Evolutionary conservation across 1,140 invertebrate species (phyloP).

Genomic region (Drosophila subpulchrella): DNA sequence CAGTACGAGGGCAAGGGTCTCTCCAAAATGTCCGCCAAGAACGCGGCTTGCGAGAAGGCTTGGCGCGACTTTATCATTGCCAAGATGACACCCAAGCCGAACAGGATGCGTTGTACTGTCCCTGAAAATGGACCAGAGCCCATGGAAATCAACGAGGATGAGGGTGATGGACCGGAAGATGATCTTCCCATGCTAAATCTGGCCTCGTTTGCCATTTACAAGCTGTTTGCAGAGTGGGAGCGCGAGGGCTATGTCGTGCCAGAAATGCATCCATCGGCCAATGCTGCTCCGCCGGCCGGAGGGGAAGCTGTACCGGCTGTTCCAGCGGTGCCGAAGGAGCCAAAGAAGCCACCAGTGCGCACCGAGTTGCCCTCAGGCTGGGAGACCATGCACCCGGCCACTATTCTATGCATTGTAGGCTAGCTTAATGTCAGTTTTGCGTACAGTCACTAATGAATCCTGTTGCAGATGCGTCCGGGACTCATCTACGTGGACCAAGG

Average conservation of each 20-base stretch:
- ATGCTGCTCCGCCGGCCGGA: conserved; percentile 29
- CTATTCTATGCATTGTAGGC: conserved; percentile 87
- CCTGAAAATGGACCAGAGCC: conserved; percentile 18
- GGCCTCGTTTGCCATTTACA: conserved; percentile 90
- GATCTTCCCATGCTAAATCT: conserved; percentile 91
- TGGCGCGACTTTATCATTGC: conserved; percentile 89
- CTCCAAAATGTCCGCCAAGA: conserved; percentile 86
- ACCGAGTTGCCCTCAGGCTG: conserved; percentile 87
- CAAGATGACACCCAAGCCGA: conserved; percentile 86
- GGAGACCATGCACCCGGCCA: conserved; percentile 88
- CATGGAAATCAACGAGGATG: conserved; percentile 54
- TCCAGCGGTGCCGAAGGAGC: conserved; percentile 59
- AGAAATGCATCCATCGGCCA: conserved; percentile 68
- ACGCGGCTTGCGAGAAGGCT: conserved; percentile 90
- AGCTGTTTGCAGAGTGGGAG: conserved; percentile 91
- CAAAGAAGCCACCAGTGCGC: conserved; percentile 84
- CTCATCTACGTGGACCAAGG: conserved; percentile 87
- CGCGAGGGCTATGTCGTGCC: conserved; percentile 89
- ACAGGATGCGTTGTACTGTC: conserved; percentile 14
- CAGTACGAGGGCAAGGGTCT: conserved; percentile 84
- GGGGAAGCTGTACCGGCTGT: conserved; percentile 42
- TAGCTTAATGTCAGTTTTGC: no score
- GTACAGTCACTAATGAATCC: neutral
- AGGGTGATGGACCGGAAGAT: conserved; percentile 74
- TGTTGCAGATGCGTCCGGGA: conserved; percentile 88